Evolutionary conservation across 2,888 invertebrate genomes (phyloP).

Genomic region (Chrysopilus asiliformis): DNA sequence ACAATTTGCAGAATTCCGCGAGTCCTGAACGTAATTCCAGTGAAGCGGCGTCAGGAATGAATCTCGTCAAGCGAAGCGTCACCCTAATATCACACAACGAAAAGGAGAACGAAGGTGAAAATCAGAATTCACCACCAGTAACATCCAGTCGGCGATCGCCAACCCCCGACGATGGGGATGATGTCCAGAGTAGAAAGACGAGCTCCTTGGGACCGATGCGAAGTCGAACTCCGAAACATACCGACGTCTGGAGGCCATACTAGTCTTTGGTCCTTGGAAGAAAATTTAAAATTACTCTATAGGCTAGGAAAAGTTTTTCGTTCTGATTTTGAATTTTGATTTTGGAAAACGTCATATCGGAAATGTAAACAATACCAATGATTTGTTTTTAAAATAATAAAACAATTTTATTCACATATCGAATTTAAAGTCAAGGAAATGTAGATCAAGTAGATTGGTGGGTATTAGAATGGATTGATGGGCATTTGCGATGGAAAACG

Average conservation of each 20-base stretch:
- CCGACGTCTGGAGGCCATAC: constrained; percentile 72
- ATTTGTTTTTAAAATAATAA: too few species aligned
- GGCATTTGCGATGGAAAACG: too few species aligned
- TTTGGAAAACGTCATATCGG: too few species aligned
- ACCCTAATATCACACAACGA: constrained; percentile 29
- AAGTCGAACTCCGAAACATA: constrained; percentile 37
- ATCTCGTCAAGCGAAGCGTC: constrained; percentile 31
- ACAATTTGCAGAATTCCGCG: constrained; percentile 20
- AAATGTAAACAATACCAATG: too few species aligned
- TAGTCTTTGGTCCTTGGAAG: too few species aligned
- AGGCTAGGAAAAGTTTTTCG: too few species aligned
- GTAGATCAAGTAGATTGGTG: too few species aligned
- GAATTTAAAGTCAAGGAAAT: constrained; percentile 14
- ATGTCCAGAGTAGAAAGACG: constrained; percentile 18
- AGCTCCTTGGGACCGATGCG: constrained; percentile 31
- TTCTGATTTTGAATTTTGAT: too few species aligned
- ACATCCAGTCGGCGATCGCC: constrained; percentile 41
- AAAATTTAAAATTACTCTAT: too few species aligned
- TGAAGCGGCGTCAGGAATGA: constrained; percentile 23
- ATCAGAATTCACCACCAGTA: constrained; percentile 34
- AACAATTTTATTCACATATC: constrained; percentile 15
- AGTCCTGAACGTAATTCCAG: constrained; percentile 16
- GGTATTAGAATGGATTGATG: too few species aligned
- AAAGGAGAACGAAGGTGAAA: constrained; percentile 27
- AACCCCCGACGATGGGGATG: constrained; percentile 38